Evolutionary conservation across 2,888 invertebrate genomes (phyloP), one percentile per base, ranked within the genome.

Genomic region (Cephus rjabovi): DNA sequence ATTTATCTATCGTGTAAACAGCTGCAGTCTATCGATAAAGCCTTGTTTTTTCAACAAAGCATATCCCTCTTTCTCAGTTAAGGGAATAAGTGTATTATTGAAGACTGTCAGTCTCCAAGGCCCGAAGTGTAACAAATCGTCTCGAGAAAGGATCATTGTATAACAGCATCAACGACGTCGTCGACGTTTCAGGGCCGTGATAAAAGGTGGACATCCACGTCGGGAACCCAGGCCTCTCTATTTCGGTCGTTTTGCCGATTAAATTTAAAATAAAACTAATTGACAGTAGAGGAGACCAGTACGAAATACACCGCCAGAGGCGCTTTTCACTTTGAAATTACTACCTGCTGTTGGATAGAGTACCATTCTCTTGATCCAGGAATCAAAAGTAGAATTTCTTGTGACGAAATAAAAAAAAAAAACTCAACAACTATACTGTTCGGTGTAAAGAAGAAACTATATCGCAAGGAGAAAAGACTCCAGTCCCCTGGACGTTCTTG

Each of bases 151-250:
- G 9, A 73, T 78, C 76, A 75, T 85, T 86, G 84, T 84, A 83
- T 84, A 84, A 86, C 82, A 81, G 76, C 76, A 23, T 56, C 56
- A 23, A 9, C 56, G 56, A 56, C 23, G 56, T 23, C 15, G 56
- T 2, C 76, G 76, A 77, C 79, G 77, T 77, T 75, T 79, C 79
- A 73, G 40, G 83, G 79, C 77, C 83, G 83, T 83, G 23, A 56
- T 56, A 79, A 74, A 79, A 69, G 76, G 77, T 37, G 78, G 79
- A 77, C 76, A 23, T 56, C 2, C 23, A 56, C 23, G 23, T 2
- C 56, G 56, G 56, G 56, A 23, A 23, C 56, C 23, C 56, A 56
- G 56, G 56, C 56, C 56, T 56, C 71, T 71, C 71, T 71, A 71
- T 71, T 71, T 71, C 34, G 33, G 71, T 71, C 33, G 33, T 31